phyloP scores from a whole-genome alignment of 2,888 invertebrate genomes.

The Polietes domitor region DNA sequence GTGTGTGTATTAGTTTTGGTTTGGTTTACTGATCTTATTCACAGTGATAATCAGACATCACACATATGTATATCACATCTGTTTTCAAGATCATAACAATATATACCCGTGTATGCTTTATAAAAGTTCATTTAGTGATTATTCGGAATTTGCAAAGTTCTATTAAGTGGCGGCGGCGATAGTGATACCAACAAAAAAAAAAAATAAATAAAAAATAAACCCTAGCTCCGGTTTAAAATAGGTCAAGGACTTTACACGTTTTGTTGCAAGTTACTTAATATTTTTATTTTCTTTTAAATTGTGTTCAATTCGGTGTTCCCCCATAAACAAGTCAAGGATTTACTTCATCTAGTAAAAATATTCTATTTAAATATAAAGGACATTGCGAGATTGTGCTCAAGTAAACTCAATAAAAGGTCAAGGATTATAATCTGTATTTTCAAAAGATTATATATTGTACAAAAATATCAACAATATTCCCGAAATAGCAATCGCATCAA shows the following conservation, averaged over 20 bases:
- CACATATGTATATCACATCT: conserved; percentile 11
- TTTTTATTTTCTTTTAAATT: background rate
- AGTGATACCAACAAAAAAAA: no score
- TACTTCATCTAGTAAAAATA: no score
- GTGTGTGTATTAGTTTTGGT: background rate
- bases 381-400: no score
- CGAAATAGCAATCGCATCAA: background rate
- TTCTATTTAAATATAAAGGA: no score
- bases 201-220: background rate
- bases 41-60: background rate
- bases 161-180: background rate
- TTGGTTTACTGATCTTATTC: background rate
- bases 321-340: background rate
- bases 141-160: conserved; percentile 11
- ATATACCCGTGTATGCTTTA: background rate
- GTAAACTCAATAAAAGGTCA: no score
- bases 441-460: no score
- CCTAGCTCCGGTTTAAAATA: background rate
- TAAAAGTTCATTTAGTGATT: conserved; percentile 19
- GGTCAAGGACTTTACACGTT: conserved; percentile 11
- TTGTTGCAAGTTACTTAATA: background rate
- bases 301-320: background rate
- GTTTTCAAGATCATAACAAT: conserved; percentile 32
- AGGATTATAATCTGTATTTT: no score
- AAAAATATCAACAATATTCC: background rate